These are phyloP conservation scores for Cylloceria caligata DNA, from an alignment of 2,888 invertebrate species.

Conservation along the genomic window DNA sequence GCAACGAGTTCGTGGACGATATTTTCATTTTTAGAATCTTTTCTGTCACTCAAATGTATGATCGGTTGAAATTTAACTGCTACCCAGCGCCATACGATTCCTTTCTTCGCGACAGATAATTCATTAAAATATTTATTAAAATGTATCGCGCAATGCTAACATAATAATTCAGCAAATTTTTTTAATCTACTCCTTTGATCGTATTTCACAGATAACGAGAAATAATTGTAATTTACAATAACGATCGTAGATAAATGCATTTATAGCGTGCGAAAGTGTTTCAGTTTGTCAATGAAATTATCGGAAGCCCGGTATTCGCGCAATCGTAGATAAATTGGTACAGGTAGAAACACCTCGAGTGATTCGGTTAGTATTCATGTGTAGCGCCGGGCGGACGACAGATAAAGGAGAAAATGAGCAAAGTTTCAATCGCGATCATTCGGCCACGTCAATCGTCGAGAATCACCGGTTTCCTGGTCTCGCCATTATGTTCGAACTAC, in stretches of 20 bases:
- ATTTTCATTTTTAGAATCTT: too few relatives aligned
- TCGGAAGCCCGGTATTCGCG: constrained; percentile 23
- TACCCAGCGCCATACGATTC: too few relatives aligned
- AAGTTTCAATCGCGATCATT: constrained; percentile 75
- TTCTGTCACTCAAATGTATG: too few relatives aligned
- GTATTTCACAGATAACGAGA: neutral
- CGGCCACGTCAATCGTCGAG: constrained; percentile 72
- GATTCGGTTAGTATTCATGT: neutral
- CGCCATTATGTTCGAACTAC: constrained; percentile 56
- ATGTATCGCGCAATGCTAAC: neutral
- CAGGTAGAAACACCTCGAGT: neutral
- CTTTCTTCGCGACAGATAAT: too few relatives aligned
- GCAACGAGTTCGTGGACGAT: too few relatives aligned
- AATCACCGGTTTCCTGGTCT: constrained; percentile 73
- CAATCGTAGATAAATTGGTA: constrained; percentile 13
- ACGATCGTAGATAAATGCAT: constrained; percentile 39
- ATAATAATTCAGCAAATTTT: neutral
- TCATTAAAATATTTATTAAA: neutral
- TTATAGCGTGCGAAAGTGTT: constrained; percentile 25
- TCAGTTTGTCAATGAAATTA: constrained; percentile 9
- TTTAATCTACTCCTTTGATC: neutral
- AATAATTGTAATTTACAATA: constrained; percentile 12
- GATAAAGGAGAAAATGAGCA: constrained; percentile 54
- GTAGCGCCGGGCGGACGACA: constrained; percentile 27
- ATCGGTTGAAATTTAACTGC: too few relatives aligned